Conservation (phyloP, 53 echinoderm and acorn worm genomes). For the Pentamera pediparva region DNA sequence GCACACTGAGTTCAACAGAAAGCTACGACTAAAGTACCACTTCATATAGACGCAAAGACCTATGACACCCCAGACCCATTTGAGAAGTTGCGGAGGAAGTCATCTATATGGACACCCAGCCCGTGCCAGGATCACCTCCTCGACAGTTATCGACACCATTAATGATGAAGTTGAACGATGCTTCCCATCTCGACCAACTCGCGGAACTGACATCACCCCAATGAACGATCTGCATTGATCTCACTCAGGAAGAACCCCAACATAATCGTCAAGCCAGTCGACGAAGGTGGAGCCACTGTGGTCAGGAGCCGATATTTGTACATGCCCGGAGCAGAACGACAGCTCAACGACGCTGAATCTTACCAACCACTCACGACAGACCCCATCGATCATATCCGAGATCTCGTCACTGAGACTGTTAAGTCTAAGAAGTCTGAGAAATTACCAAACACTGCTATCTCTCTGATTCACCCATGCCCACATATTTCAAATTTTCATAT, state of each 20-base stretch:
- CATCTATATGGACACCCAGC: neutral
- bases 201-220: neutral
- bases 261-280: constrained; percentile 3
- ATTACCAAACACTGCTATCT: neutral
- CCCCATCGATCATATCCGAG: neutral
- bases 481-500: constrained; percentile 5
- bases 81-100: neutral
- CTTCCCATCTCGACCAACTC: neutral
- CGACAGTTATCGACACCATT: neutral
- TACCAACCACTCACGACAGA: no score
- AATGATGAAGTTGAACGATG: neutral
- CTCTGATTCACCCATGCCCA: neutral
- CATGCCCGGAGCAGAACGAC: no score
- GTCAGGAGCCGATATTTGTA: no score
- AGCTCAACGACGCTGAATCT: no score
- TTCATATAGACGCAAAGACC: neutral
- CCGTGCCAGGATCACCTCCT: neutral
- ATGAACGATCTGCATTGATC: neutral
- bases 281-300: constrained; percentile 23
- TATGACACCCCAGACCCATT: neutral
- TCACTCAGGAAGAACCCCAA: neutral
- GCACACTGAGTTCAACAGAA: neutral
- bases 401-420: neutral
- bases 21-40: neutral
- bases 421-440: neutral